phyloP scores from a whole-genome alignment of 2,888 invertebrate genomes.

The Sarcophaga subvicina region DNA sequence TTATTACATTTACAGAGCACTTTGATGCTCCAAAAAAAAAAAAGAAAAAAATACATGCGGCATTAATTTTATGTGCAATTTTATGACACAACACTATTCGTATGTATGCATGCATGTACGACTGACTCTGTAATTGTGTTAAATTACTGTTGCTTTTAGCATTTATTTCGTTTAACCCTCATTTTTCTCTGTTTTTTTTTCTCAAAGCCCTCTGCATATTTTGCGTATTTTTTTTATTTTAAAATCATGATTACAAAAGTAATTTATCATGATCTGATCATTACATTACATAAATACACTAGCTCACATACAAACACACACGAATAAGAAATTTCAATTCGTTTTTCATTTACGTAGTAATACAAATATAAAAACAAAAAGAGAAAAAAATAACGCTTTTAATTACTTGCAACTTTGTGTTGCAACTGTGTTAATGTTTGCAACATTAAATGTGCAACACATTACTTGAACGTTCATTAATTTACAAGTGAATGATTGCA shows the following conservation, averaged over 20 bases:
- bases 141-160: background rate
- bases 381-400: background rate
- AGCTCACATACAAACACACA: no score
- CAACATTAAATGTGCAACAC: background rate
- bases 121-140: background rate
- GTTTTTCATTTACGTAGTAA: background rate
- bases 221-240: background rate
- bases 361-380: background rate
- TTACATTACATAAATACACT: background rate
- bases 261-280: slow-evolving; percentile 52
- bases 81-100: background rate
- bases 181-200: no score
- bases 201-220: no score
- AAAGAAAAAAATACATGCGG: background rate
- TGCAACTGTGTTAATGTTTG: background rate
- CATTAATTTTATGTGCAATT: background rate
- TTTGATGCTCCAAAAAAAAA: background rate
- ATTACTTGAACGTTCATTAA: background rate
- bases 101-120: background rate
- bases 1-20: no score
- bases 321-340: background rate
- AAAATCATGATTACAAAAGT: slow-evolving; percentile 43
- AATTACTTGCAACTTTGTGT: background rate
- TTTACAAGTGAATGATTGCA: background rate
- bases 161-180: background rate